Evolutionary conservation across 2,888 invertebrate species (phyloP).

Genomic region (Xestia xanthographa): DNA sequence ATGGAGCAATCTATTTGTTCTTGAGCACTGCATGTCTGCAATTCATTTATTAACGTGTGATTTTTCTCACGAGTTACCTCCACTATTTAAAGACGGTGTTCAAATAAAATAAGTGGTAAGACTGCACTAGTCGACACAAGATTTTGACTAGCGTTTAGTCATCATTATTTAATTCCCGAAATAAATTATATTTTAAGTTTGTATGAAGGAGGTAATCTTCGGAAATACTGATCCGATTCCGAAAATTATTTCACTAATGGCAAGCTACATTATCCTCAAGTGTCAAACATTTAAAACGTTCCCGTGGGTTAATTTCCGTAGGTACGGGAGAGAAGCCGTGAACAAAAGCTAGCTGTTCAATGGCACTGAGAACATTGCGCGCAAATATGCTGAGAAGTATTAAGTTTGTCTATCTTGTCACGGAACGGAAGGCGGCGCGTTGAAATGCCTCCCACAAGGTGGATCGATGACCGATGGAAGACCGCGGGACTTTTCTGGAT

Average conservation of each 20-base stretch:
- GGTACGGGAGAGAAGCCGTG: no score
- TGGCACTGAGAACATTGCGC: background rate
- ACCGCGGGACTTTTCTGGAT: background rate
- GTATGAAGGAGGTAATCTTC: no score
- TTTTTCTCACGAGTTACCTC: conserved; percentile 54
- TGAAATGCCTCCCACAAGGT: background rate
- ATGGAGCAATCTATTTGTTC: conserved; percentile 58
- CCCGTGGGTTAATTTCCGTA: no score
- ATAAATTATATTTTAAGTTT: no score
- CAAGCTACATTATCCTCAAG: no score
- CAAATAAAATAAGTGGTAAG: conserved; percentile 17
- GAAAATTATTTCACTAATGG: no score
- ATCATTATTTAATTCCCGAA: background rate
- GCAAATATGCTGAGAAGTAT: background rate
- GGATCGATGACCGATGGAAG: conserved; percentile 1
- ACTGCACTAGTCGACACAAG: conserved; percentile 6
- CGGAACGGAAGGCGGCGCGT: background rate
- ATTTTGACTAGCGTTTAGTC: conserved; percentile 1
- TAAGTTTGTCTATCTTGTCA: background rate
- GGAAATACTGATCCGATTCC: no score
- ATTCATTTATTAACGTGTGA: conserved; percentile 58
- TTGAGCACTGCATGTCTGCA: conserved; percentile 40
- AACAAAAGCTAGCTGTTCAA: background rate
- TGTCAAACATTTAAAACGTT: no score
- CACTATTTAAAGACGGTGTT: conserved; percentile 10